Evolutionary conservation across 2,113 vertebrate genomes (phyloP).

Genomic region (Camarhynchus parvulus): DNA sequence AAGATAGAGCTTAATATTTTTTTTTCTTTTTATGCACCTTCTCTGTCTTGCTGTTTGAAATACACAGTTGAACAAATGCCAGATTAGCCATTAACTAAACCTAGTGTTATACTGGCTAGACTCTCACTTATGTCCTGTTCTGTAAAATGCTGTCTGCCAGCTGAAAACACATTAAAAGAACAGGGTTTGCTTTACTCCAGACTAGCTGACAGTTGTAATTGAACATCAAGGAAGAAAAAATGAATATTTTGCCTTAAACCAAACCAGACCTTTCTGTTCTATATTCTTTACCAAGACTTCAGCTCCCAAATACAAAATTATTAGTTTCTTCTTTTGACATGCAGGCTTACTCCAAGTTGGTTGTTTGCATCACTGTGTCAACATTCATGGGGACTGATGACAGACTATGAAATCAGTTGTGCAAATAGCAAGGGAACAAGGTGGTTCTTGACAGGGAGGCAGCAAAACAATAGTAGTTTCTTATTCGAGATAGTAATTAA

Average conservation of each 20-base stretch:
- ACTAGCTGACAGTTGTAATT: not conserved
- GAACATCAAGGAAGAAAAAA: constrained; percentile 5
- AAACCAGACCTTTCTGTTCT: not conserved
- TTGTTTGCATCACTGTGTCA: not conserved
- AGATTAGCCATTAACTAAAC: constrained; percentile 28
- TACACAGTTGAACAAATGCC: constrained; percentile 2
- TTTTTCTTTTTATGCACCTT: not conserved
- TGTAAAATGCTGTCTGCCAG: constrained; percentile 19
- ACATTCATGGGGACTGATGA: not conserved
- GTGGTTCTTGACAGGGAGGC: not conserved
- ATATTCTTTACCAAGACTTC: not conserved
- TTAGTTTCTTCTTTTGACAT: not conserved
- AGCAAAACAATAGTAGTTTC: not conserved
- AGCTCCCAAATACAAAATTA: not conserved
- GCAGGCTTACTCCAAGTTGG: not conserved
- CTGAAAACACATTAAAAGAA: constrained; percentile 21
- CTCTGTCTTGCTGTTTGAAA: not conserved
- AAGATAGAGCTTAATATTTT: not conserved
- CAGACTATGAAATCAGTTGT: not conserved
- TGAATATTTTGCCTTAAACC: constrained; percentile 31
- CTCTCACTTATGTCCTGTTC: not conserved
- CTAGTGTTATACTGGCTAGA: not conserved
- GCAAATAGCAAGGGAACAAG: not conserved
- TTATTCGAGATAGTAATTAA: not conserved
- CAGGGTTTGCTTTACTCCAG: not conserved